Percentiles rank a stretch among this genome's conserved stretches.
These are phyloP conservation scores for Beroe ovata DNA, from an alignment of 37 sponge, comb jelly and placozoan genomes.

Conservation along the genomic window DNA sequence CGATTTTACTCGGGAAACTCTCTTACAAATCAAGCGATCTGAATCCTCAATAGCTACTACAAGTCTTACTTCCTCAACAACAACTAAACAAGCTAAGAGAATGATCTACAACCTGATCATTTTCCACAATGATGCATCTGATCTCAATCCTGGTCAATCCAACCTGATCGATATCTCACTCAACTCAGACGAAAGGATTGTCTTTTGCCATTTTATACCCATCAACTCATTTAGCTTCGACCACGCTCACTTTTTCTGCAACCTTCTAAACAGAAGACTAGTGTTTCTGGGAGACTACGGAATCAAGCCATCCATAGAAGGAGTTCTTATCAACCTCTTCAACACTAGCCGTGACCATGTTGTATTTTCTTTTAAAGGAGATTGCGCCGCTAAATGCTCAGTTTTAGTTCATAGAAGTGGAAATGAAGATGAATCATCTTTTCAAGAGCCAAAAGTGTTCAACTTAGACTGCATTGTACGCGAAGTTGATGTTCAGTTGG, in stretches of 20 bases:
- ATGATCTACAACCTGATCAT: neutral
- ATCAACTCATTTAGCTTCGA: neutral
- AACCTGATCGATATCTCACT: neutral
- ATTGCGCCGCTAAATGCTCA: neutral
- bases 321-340: neutral
- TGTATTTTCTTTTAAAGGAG: neutral
- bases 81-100: no score
- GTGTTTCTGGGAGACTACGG: neutral
- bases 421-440: neutral
- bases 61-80: no score
- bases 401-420: neutral
- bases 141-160: no score
- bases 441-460: neutral
- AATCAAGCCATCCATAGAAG: neutral
- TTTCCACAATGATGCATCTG: neutral
- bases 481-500: neutral
- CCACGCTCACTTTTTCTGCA: neutral
- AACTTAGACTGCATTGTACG: neutral
- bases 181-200: neutral
- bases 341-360: neutral
- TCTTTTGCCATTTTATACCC: neutral
- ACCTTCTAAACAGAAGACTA: neutral
- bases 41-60: no score
- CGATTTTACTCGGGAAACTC: no score
- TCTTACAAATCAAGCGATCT: no score